phyloP scores from a whole-genome alignment of 2,113 vertebrate species.

The Chionodraco myersi region DNA sequence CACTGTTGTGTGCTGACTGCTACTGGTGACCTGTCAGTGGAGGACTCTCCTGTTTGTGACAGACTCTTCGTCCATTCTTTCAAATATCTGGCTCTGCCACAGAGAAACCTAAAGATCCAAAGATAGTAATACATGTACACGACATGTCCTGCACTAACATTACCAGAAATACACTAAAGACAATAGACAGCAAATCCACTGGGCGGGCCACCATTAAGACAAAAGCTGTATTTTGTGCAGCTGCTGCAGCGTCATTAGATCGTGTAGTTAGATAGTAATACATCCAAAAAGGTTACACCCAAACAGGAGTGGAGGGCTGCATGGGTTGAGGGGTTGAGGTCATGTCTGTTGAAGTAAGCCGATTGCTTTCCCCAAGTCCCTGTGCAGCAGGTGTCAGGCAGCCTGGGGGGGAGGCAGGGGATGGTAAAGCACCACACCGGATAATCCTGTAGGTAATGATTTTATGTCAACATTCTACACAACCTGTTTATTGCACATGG shows the following conservation, averaged over 20 bases:
- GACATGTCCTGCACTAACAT: not conserved
- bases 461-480: conserved; percentile 37
- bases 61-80: conserved; percentile 2
- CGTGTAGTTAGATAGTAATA: conserved; percentile 28
- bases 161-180: not conserved
- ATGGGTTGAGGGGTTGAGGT: conserved; percentile 58
- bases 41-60: not conserved
- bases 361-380: conserved; percentile 47
- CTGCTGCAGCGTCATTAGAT: conserved; percentile 20
- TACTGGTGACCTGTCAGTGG: not conserved
- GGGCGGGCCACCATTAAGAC: not conserved
- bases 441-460: conserved; percentile 57
- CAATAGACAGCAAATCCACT: not conserved
- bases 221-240: conserved; percentile 23
- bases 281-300: conserved; percentile 54
- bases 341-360: conserved; percentile 56
- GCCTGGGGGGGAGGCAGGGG: conserved; percentile 28
- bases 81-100: not conserved
- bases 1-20: conserved; percentile 14
- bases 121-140: not conserved
- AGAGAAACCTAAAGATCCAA: not conserved
- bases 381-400: conserved; percentile 66
- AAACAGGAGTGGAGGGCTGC: conserved; percentile 46
- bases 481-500: conserved; percentile 4
- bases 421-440: conserved; percentile 33